A percentile compares a stretch with the other conserved stretches of the same genome.
phyloP scores from a whole-genome alignment of 2,888 invertebrate species.

The Platycheirus rosarum region DNA sequence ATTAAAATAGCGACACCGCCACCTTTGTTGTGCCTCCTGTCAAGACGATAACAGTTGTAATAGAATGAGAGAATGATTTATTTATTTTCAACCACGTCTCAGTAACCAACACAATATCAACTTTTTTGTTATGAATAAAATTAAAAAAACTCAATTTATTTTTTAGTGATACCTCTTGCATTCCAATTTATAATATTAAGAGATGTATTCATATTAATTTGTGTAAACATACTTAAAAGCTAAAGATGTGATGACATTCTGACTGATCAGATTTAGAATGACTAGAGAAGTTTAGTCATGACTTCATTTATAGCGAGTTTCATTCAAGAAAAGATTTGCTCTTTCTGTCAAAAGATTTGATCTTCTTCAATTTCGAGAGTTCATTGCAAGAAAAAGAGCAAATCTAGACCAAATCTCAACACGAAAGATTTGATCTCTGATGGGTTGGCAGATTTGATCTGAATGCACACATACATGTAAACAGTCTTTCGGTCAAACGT shows the following conservation, averaged over 20 bases:
- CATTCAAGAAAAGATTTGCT: too few species aligned
- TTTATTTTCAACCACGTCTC: too few species aligned
- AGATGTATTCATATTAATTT: slow-evolving; percentile 16
- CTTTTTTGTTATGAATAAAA: background rate
- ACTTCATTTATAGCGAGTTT: too few species aligned
- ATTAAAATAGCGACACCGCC: slow-evolving; percentile 11
- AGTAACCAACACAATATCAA: background rate
- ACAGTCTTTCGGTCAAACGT: too few species aligned
- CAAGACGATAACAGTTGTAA: slow-evolving; percentile 14
- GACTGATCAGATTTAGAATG: slow-evolving; percentile 17
- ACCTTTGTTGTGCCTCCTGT: slow-evolving; percentile 4
- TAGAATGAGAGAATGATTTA: slow-evolving; percentile 1
- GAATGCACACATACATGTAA: too few species aligned
- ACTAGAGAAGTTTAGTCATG: slow-evolving; percentile 4
- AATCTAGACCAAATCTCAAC: too few species aligned
- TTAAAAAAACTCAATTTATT: background rate
- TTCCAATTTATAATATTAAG: slow-evolving; percentile 23
- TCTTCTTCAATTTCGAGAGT: too few species aligned
- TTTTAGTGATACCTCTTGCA: slow-evolving; percentile 2
- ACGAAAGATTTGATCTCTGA: too few species aligned
- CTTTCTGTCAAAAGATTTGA: too few species aligned
- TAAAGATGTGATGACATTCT: slow-evolving; percentile 11
- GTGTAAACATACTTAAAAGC: slow-evolving; percentile 21
- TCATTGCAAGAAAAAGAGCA: too few species aligned
- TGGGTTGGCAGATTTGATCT: too few species aligned